Evolutionary conservation across 2,797 vertebrate species (phyloP).

Genomic region (Morelia viridis): DNA sequence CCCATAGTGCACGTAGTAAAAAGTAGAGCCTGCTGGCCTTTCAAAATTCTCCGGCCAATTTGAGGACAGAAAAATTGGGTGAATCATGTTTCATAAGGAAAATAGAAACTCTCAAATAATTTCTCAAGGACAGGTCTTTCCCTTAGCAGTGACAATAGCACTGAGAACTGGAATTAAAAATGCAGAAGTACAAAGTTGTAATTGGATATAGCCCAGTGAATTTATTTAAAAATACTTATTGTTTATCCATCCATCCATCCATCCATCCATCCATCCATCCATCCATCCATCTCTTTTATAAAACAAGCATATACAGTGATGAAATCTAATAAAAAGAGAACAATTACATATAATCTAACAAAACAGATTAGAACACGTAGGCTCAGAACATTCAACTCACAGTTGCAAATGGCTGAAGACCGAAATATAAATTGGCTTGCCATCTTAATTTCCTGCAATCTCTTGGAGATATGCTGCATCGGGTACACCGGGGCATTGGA

Average conservation of each 20-base stretch:
- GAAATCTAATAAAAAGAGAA: not conserved
- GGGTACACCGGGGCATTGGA: not conserved
- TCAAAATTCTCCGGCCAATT: not conserved
- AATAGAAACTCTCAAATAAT: not conserved
- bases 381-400: not conserved
- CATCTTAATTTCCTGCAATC: not conserved
- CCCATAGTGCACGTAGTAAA: not conserved
- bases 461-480: not conserved
- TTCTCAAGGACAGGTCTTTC: not conserved
- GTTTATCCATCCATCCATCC: not conserved
- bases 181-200: not conserved
- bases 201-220: not conserved
- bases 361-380: not conserved
- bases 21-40: not conserved
- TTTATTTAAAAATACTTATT: not conserved
- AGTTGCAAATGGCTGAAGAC: not conserved
- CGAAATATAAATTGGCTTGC: not conserved
- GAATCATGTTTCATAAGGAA: not conserved
- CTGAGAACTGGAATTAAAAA: not conserved
- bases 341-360: not conserved
- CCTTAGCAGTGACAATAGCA: not conserved
- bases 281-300: not conserved
- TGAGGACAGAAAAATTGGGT: not conserved
- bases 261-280: not conserved
- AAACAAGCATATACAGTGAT: not conserved